Percentiles rank a stretch among this genome's conserved stretches.
Conservation (phyloP, 2,113 vertebrate genomes). For the Heterotilapia buettikoferi region DNA sequence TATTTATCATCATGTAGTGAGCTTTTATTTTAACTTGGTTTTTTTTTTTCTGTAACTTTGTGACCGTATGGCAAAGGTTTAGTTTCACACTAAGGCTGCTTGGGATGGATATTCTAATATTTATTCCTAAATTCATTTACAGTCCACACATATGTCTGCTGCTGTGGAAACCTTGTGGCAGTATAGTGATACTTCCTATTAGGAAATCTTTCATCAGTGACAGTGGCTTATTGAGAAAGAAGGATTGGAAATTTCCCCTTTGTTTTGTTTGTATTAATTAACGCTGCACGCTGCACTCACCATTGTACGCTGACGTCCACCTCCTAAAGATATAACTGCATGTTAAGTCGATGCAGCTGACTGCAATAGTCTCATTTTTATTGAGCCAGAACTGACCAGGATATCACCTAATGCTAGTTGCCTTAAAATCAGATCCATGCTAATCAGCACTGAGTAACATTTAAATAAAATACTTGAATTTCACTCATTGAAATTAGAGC, state of each 20-base stretch:
- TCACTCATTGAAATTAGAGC: background rate
- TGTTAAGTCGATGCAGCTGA: rapidly evolving
- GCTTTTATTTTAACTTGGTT: background rate
- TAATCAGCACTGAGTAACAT: background rate
- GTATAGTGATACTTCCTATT: background rate
- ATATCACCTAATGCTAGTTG: rapidly evolving
- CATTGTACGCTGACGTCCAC: rapidly evolving
- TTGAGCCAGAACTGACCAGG: background rate
- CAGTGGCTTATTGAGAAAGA: background rate
- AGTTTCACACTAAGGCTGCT: rapidly evolving
- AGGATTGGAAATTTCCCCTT: too few relatives aligned
- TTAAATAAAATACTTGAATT: background rate
- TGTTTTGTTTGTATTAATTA: background rate
- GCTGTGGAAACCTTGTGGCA: rapidly evolving
- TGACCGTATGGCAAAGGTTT: rapidly evolving
- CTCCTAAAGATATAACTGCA: background rate
- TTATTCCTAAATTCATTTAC: background rate
- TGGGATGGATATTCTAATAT: background rate
- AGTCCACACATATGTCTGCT: background rate
- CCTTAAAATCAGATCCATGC: background rate
- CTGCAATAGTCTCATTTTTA: background rate
- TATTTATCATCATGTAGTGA: background rate
- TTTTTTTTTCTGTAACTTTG: background rate
- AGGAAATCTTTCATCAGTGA: background rate
- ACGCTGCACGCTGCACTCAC: rapidly evolving